A percentile compares a stretch with the other conserved stretches of the same genome.
Conservation (phyloP, 2,888 invertebrate species). For the Athripsodes cinereus region DNA sequence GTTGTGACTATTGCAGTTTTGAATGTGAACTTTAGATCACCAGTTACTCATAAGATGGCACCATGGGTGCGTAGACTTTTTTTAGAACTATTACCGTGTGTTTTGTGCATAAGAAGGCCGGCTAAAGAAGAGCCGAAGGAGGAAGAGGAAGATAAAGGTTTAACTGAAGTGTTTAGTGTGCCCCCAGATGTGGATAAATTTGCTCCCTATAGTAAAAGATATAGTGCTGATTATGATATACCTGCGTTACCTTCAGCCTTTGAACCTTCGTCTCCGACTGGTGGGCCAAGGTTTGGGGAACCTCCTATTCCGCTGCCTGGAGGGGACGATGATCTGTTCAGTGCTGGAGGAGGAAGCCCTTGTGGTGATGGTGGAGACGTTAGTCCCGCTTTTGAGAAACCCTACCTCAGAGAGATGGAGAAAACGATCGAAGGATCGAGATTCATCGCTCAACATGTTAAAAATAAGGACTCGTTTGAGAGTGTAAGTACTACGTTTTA, state of each 20-base stretch:
- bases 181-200: conserved; percentile 62
- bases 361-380: conserved; percentile 54
- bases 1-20: conserved; percentile 91
- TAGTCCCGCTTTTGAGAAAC: conserved; percentile 78
- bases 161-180: conserved; percentile 73
- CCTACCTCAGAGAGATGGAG: conserved; percentile 79
- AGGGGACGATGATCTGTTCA: conserved; percentile 79
- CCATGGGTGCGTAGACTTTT: conserved; percentile 86
- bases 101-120: conserved; percentile 83
- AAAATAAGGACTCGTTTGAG: conserved; percentile 91
- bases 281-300: conserved; percentile 57
- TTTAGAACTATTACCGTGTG: conserved; percentile 78
- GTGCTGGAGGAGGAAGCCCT: conserved; percentile 62
- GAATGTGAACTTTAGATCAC: conserved; percentile 88
- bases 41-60: conserved; percentile 87
- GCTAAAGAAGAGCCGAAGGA: conserved; percentile 64
- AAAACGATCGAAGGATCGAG: conserved; percentile 88
- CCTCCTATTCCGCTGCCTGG: conserved; percentile 66
- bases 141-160: conserved; percentile 58
- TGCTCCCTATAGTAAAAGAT: conserved; percentile 53
- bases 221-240: conserved; percentile 68
- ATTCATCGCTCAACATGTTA: conserved; percentile 93
- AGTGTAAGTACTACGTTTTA: conserved; percentile 63
- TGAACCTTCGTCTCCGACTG: conserved; percentile 62
- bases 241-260: conserved; percentile 54